Conservation (phyloP, 92 coral and sea anemone species). For the Micromussa lordhowensis region DNA sequence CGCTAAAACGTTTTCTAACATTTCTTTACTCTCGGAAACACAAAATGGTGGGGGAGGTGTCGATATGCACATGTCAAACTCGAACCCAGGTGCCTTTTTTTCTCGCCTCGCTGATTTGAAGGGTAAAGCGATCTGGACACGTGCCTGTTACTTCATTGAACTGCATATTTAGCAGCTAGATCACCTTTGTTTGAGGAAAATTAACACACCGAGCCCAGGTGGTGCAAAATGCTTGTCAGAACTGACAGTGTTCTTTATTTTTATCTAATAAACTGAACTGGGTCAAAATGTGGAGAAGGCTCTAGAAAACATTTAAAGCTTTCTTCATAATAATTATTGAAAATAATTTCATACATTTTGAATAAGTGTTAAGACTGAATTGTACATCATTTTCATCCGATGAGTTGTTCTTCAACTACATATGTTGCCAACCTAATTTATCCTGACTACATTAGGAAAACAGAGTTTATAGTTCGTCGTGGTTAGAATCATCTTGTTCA, state of each 20-base stretch:
- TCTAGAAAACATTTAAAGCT: background rate
- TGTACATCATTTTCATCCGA: background rate
- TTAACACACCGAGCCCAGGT: background rate
- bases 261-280: background rate
- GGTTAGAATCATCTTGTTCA: conserved; percentile 56
- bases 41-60: no score
- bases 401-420: background rate
- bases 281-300: background rate
- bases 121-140: no score
- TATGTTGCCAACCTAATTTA: background rate
- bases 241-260: conserved; percentile 2
- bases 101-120: no score
- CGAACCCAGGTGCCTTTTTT: no score
- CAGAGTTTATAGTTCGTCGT: conserved; percentile 78
- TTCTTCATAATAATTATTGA: background rate
- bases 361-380: background rate
- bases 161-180: background rate
- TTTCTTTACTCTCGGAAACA: no score
- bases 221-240: no score
- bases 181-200: background rate
- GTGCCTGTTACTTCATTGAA: no score
- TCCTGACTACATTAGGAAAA: conserved; percentile 3
- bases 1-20: no score
- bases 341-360: background rate
- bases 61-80: no score